Evolutionary conservation across 2,888 invertebrate species (phyloP), one percentile per base, ranked within the genome.

Genomic region (Rhingia campestris): DNA sequence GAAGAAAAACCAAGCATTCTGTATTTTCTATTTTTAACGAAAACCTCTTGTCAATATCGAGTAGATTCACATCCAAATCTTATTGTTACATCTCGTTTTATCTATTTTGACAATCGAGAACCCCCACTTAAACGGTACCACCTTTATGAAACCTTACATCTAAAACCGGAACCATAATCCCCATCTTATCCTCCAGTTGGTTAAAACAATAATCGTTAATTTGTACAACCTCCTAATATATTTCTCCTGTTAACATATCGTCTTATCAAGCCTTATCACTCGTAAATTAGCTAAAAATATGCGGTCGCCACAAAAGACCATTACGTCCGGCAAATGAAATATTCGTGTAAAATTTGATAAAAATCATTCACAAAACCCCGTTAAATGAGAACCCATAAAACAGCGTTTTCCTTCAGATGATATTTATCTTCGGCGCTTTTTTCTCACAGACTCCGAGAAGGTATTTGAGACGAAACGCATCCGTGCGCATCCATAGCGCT

Each of bases 361-460:
- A 66, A 81, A 74, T 74, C 80, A 74, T 80, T 47, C 64, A 79
- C 69, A 70, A 74, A 74, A 41, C 63, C 35, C 69, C 70, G 84
- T 74, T 84, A 84, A 84, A 84, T 70, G 69, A 70, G 84, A 70
- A 41, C 69, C 84, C 84, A 73, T 82, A 82, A 77, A 82, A 76
- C 41, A 72, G 47, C 72, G 43, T 66, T 64, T 14, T 6, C 14
- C 59, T 53, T 54, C 35, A 66, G 77, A 47, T 47, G 14, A 82
- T 82, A 66, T 77, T 67, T 77, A 77, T 73, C 72, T 75, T 63
- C 22, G 12, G 59, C 43, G 66, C 6, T 59, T 77, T 47, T 47
- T 67, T 77, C 73, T 73, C 72, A 73, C 70, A 76, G 81, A 72
- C 61, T 72, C 70, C 59, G 32, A 5, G 33, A n/a, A 33, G 53